phyloP scores from a whole-genome alignment of 2,888 invertebrate species.

The Hedychridium roseum region DNA sequence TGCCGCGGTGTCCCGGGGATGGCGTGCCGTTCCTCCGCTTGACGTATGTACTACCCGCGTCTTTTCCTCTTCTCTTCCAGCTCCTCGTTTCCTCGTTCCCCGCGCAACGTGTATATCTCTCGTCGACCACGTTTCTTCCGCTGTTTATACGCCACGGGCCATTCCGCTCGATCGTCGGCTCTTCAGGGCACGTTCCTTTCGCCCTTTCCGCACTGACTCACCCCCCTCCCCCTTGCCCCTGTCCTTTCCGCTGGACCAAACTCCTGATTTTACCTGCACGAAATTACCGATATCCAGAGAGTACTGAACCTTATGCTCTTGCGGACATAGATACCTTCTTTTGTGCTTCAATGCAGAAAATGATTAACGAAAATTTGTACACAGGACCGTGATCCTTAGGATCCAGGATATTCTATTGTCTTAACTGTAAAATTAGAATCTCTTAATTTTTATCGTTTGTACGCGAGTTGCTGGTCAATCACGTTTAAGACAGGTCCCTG shows the following conservation, averaged over 20 bases:
- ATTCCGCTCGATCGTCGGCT: too few relatives aligned
- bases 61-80: slow-evolving; percentile 27
- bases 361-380: background rate
- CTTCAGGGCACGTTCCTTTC: slow-evolving; percentile 6
- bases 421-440: too few relatives aligned
- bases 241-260: too few relatives aligned
- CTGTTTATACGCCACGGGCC: too few relatives aligned
- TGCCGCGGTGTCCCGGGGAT: slow-evolving; percentile 43
- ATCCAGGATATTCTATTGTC: too few relatives aligned
- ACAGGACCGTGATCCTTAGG: too few relatives aligned
- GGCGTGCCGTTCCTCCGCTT: slow-evolving; percentile 46
- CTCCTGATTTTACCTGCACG: too few relatives aligned
- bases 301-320: background rate
- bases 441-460: too few relatives aligned
- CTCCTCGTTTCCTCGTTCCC: background rate
- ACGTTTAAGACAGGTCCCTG: too few relatives aligned
- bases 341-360: background rate
- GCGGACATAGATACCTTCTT: background rate
- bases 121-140: too few relatives aligned
- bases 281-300: background rate
- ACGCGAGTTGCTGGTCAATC: too few relatives aligned
- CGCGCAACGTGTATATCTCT: slow-evolving; percentile 1
- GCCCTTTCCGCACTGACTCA: background rate
- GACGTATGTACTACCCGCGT: slow-evolving; percentile 52
- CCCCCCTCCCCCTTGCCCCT: slow-evolving; percentile 2